Evolutionary conservation across 2,888 invertebrate genomes (phyloP), one percentile per base, ranked within the genome.

Genomic region (Ommatoiulus sabulosus): DNA sequence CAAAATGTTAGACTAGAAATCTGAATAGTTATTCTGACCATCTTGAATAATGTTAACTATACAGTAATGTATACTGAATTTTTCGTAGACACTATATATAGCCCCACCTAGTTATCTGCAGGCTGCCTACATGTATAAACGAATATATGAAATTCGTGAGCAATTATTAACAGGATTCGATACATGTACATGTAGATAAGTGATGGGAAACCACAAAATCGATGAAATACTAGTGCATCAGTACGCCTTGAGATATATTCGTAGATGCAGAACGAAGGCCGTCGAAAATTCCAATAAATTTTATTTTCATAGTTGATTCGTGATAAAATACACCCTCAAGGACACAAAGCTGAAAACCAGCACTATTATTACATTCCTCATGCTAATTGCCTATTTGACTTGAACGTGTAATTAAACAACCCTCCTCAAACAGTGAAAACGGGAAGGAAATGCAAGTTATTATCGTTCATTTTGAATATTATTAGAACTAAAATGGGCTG

Each of bases 361-460:
- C 24, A 6, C 20, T 80, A 35, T 80, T 24, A 80, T 80, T 80
- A 35, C 35, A 80, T 80, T 35, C 80, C 24, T 80, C 80, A 35
- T 35, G 80, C 5, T 80, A 80, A 80, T 80, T 80, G 80, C 35
- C 10, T 4, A 35, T 80, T 35, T 35, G 1, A 80, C 24, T 80
- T 35, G 35, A 35, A 80, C 12, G 24, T 80, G 35, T 35, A 80
- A 80, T 80, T 80, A 80, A 35, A 80, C 80, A 80, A 35, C 80
- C 80, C 80, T 80, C 80, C 35, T 35, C 35, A 80, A 80, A 80
- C 24, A 80, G 12, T 15, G 35, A 10, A 80, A 80, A 80, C 24
- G 35, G 72, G 72, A 72, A 72, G 24, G 72, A 72, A n/a, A 63
- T 63, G 20, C 24, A 72, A 80, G 80, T 80, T 80, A 80, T 80